Conservation (phyloP, 2,888 invertebrate genomes). For the Malachius bipustulatus region DNA sequence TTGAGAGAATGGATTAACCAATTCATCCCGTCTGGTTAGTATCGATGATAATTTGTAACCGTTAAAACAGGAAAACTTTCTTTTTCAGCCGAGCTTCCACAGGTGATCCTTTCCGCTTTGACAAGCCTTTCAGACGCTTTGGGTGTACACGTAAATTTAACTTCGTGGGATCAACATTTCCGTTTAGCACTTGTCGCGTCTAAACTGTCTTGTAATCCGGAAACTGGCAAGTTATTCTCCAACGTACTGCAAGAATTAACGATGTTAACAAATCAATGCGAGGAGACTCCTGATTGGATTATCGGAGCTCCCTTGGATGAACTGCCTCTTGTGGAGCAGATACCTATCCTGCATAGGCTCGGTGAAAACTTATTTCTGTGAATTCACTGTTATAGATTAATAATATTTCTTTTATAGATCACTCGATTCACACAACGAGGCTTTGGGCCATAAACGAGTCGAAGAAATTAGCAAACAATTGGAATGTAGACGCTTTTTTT, state of each 20-base stretch:
- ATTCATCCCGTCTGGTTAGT: constrained; percentile 44
- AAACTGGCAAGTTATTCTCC: constrained; percentile 41
- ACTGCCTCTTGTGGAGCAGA: constrained; percentile 70
- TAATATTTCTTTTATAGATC: constrained; percentile 43
- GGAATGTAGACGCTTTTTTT: constrained; percentile 68
- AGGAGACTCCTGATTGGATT: constrained; percentile 59
- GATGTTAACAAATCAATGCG: constrained; percentile 61
- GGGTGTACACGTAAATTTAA: constrained; percentile 66
- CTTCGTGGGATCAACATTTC: constrained; percentile 66
- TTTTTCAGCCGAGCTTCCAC: constrained; percentile 39
- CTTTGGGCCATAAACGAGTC: constrained; percentile 67
- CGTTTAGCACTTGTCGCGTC: constrained; percentile 41
- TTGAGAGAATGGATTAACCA: constrained; percentile 52
- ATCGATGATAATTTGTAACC: constrained; percentile 14
- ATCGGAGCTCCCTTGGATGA: constrained; percentile 62
- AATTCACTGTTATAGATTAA: constrained; percentile 13
- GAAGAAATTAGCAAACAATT: constrained; percentile 56
- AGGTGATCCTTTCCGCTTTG: constrained; percentile 56
- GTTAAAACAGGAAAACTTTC: not conserved
- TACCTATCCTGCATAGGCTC: constrained; percentile 61
- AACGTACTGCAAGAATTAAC: constrained; percentile 58
- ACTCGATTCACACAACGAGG: constrained; percentile 66
- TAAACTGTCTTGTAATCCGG: constrained; percentile 29
- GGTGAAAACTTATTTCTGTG: constrained; percentile 33
- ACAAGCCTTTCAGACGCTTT: constrained; percentile 66